phyloP scores from a whole-genome alignment of 2,888 invertebrate species.

The Diabrotica balteata region DNA sequence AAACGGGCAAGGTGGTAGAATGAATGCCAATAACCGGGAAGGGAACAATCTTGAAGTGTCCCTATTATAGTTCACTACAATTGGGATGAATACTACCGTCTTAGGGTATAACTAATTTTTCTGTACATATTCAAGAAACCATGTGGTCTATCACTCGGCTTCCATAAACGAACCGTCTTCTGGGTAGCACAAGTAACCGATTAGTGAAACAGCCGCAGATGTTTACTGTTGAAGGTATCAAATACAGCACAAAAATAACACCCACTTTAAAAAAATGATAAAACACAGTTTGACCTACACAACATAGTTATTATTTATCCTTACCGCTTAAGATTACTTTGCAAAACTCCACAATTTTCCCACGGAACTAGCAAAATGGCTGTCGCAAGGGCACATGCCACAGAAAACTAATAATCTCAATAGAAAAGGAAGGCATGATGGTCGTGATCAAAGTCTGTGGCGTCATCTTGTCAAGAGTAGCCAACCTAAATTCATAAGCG shows the following conservation, averaged over 20 bases:
- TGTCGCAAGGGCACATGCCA: constrained; percentile 74
- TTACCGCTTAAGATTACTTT: constrained; percentile 68
- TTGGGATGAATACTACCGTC: constrained; percentile 35
- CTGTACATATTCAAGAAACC: constrained; percentile 58
- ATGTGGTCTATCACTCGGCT: constrained; percentile 62
- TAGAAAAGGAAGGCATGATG: constrained; percentile 53
- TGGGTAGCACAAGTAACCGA: constrained; percentile 53
- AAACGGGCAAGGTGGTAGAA: constrained; percentile 29
- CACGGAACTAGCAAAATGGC: constrained; percentile 74
- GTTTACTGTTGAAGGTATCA: constrained; percentile 44
- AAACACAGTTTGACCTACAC: constrained; percentile 45
- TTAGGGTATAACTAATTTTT: constrained; percentile 33
- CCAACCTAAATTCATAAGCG: constrained; percentile 7
- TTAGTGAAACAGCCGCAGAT: constrained; percentile 49
- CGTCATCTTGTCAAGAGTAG: constrained; percentile 45
- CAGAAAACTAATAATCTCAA: constrained; percentile 64
- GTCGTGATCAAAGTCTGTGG: constrained; percentile 34
- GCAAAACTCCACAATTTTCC: constrained; percentile 69
- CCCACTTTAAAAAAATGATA: constrained; percentile 42
- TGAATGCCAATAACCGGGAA: constrained; percentile 38
- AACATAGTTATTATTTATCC: constrained; percentile 53
- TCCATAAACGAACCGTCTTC: constrained; percentile 55
- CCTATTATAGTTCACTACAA: constrained; percentile 37
- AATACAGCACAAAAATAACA: constrained; percentile 43
- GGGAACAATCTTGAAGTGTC: constrained; percentile 37